phyloP scores from a whole-genome alignment of 2,888 invertebrate genomes.

The Drepanosiphum platanoidis region DNA sequence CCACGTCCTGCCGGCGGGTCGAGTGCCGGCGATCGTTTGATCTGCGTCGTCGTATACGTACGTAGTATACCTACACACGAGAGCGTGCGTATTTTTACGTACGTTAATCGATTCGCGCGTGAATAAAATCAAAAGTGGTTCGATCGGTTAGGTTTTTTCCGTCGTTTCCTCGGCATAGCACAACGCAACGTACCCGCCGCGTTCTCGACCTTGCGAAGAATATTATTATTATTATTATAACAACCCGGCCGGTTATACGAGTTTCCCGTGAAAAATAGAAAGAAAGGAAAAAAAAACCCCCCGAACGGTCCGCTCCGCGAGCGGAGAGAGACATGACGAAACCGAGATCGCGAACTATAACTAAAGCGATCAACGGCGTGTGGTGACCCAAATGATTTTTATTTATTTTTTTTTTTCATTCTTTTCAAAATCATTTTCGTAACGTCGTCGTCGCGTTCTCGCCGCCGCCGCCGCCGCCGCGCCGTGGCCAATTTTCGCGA shows the following conservation, averaged over 20 bases:
- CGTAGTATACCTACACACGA: too few species aligned
- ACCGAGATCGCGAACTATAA: slow-evolving; percentile 6
- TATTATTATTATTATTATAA: not conserved
- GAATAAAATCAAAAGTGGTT: slow-evolving; percentile 21
- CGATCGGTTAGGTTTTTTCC: not conserved
- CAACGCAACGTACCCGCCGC: not conserved
- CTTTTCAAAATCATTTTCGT: slow-evolving; percentile 2
- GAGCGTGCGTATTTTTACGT: not conserved
- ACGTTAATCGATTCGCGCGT: not conserved
- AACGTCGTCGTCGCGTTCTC: too few species aligned
- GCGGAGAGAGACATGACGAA: slow-evolving; percentile 14
- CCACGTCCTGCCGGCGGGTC: too few species aligned
- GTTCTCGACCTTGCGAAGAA: not conserved
- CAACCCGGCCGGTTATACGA: not conserved
- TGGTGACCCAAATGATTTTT: slow-evolving; percentile 38
- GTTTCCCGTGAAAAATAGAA: not conserved
- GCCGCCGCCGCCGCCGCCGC: too few species aligned
- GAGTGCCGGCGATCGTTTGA: too few species aligned
- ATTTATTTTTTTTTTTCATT: not conserved
- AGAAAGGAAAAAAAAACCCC: slow-evolving; percentile 9
- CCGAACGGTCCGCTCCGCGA: not conserved
- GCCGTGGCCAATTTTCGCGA: slow-evolving; percentile 9
- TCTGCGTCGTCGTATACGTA: too few species aligned
- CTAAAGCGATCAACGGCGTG: slow-evolving; percentile 43
- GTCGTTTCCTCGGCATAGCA: not conserved